phyloP scores from a whole-genome alignment of 2,797 vertebrate genomes.

The Bothrops alternatus region DNA sequence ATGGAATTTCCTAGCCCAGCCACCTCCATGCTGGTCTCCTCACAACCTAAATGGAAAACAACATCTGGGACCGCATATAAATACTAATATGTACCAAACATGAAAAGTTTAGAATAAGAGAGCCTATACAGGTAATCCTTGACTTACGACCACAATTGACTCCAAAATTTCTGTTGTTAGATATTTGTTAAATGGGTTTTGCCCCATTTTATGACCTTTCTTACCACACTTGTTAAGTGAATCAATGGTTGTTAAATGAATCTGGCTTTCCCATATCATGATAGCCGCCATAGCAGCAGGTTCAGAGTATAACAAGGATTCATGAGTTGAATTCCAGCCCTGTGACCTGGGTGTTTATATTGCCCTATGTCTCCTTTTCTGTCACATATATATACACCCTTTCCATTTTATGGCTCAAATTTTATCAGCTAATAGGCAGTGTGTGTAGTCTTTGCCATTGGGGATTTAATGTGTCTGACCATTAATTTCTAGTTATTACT shows the following conservation, averaged over 20 bases:
- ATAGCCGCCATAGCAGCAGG: neutral
- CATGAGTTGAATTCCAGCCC: neutral
- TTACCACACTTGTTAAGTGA: neutral
- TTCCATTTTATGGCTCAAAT: slow-evolving; percentile 35
- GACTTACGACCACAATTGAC: neutral
- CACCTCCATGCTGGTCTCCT: no score
- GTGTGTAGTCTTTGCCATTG: slow-evolving; percentile 35
- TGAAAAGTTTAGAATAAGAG: neutral
- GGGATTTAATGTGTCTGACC: slow-evolving; percentile 55
- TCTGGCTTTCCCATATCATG: neutral
- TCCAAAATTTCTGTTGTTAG: neutral
- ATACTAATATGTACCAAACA: neutral
- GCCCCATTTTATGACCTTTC: neutral
- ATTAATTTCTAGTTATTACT: slow-evolving; percentile 66
- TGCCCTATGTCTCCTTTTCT: neutral
- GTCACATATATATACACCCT: neutral
- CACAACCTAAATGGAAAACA: neutral
- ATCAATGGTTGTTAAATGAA: neutral
- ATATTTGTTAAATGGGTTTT: neutral
- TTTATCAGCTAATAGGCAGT: slow-evolving; percentile 46
- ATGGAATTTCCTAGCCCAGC: neutral
- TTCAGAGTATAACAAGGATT: neutral
- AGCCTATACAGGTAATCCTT: neutral
- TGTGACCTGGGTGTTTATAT: slow-evolving; percentile 29
- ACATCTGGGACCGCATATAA: neutral